Evolutionary conservation across 2,888 invertebrate genomes (phyloP), one percentile per base, ranked within the genome.

Genomic region (Hirtodrosophila alboralis): DNA sequence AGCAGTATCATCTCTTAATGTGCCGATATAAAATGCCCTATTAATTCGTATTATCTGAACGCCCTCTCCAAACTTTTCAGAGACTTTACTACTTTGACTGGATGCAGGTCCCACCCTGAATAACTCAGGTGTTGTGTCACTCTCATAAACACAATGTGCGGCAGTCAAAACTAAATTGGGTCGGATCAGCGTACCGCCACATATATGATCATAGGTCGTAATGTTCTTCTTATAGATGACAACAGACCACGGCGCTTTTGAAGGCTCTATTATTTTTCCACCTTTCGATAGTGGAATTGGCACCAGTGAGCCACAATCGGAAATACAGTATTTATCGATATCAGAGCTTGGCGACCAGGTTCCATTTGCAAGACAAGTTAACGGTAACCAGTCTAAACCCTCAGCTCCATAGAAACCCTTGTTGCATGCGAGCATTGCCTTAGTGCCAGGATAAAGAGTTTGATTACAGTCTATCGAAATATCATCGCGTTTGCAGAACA

Each of bases 81-180:
- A 1, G 2, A 47, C 13, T 6, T 0, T 13, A 2, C 1, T 2
- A 1, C 0, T 1, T 1, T 1, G 1, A 10, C 13, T 30, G 0
- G 0, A 1, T 14, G 23, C 0, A 1, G 6, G 8, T 1, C 48
- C 48, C n/a, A 57, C 10, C 1, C 59, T 34, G 1, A 54, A 10
- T 0, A 7, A 1, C 0, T n/a, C 1, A 0, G 4, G 3, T 1
- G 0, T 9, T 9, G 9, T 10, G 1, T 0, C 1, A 1, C 1
- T 12, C 6, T 0, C 18, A 5, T 16, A n/a, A 2, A 71, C 30
- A n/a, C 75, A 71, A 49, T 74, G 75, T 3, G 63, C 64, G 1
- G 69, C 58, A n/a, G 75, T 71, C 10, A 69, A 6, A 3, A 59
- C 59, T 0, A 56, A 5, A 9, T 63, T 49, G 3, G 14, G 16